Evolutionary conservation across 1,140 invertebrate species (phyloP).

Genomic region (Macrobrachium nipponense): DNA sequence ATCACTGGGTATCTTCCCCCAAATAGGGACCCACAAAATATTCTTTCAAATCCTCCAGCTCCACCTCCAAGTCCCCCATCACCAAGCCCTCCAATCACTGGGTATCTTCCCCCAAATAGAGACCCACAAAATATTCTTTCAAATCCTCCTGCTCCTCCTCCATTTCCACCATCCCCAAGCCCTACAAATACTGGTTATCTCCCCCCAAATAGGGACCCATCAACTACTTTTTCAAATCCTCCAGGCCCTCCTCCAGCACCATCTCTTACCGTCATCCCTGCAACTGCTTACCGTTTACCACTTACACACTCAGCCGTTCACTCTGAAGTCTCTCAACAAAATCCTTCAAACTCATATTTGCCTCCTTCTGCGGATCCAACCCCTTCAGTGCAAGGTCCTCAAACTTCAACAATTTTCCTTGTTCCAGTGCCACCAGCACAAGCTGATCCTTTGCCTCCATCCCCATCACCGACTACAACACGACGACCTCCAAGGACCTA

Average conservation of each 20-base stretch:
- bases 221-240: background rate
- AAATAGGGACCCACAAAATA: background rate
- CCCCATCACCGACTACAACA: background rate
- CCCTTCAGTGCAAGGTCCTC: too few relatives aligned
- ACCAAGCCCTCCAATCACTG: background rate
- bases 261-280: background rate
- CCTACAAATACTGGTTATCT: conserved; percentile 3
- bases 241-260: conserved; percentile 6
- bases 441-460: background rate
- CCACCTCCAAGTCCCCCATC: conserved; percentile 10
- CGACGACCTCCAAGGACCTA: background rate
- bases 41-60: background rate
- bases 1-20: background rate
- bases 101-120: conserved; percentile 8
- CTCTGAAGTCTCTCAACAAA: background rate
- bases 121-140: background rate
- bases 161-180: background rate
- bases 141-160: background rate
- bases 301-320: too few relatives aligned
- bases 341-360: background rate
- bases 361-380: conserved; percentile 13
- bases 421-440: background rate
- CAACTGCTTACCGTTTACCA: background rate
- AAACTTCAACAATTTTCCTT: too few relatives aligned
- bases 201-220: too few relatives aligned